Conservation (phyloP, 2,888 invertebrate genomes). For the Agrochola lota region DNA sequence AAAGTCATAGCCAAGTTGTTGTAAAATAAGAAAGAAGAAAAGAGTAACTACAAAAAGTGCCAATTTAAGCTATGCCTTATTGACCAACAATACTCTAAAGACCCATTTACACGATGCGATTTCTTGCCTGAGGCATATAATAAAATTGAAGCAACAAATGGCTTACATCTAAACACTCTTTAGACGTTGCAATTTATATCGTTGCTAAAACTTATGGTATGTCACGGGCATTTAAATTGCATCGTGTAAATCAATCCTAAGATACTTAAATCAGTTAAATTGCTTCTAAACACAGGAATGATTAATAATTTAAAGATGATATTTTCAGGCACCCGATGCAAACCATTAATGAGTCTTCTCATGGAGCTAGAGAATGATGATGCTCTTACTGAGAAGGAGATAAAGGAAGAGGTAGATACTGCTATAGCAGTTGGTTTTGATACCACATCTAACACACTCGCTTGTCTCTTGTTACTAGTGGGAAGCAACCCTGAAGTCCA, state of each 20-base stretch:
- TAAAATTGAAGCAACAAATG: too few relatives aligned
- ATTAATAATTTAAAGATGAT: neutral
- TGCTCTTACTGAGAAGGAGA: constrained; percentile 60
- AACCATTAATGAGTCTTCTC: constrained; percentile 55
- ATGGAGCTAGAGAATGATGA: constrained; percentile 48
- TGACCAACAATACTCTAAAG: too few relatives aligned
- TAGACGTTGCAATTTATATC: neutral
- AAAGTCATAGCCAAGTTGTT: too few relatives aligned
- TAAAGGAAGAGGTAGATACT: constrained; percentile 70
- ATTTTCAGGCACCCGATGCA: constrained; percentile 39
- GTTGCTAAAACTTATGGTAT: neutral
- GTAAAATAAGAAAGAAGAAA: too few relatives aligned
- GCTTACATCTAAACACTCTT: too few relatives aligned
- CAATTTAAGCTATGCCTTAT: too few relatives aligned
- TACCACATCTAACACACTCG: constrained; percentile 51
- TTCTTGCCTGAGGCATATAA: too few relatives aligned
- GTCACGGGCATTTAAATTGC: neutral
- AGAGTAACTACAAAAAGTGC: too few relatives aligned
- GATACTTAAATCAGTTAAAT: neutral
- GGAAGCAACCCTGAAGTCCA: constrained; percentile 78
- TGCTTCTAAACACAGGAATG: neutral
- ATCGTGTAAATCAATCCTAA: neutral
- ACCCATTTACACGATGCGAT: too few relatives aligned
- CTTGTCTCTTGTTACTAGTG: constrained; percentile 40
- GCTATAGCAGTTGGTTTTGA: constrained; percentile 64